Conservation (phyloP, 2,113 vertebrate species). For the Anolis carolinensis region DNA sequence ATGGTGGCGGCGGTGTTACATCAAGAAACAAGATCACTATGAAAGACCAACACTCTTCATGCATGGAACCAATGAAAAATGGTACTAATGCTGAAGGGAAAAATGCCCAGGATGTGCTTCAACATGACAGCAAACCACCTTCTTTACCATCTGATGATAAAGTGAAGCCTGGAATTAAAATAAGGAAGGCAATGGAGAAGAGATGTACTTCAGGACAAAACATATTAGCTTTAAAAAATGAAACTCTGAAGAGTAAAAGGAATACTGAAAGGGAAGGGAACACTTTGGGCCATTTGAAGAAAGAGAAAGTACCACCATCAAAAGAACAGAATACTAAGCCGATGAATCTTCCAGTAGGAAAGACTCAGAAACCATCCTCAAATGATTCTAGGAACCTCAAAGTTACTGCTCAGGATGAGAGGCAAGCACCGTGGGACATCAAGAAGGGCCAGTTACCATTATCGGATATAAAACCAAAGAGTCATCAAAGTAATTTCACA, state of each 20-base stretch:
- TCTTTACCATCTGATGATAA: background rate
- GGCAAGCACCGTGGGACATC: background rate
- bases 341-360: background rate
- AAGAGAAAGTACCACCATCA: constrained; percentile 4
- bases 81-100: background rate
- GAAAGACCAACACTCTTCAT: background rate
- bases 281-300: fast-evolving
- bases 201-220: background rate
- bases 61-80: constrained; percentile 1
- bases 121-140: constrained; percentile 6
- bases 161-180: background rate
- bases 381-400: background rate
- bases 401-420: background rate
- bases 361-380: background rate
- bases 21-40: constrained; percentile 28
- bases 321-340: background rate
- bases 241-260: background rate
- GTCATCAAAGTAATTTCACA: background rate
- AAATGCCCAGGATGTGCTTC: background rate
- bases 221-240: background rate
- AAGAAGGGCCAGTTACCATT: background rate
- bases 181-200: background rate
- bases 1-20: background rate
- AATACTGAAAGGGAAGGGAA: background rate
- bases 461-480: background rate